Base-by-base conservation (phyloP, 2,113 vertebrate genomes). In the Nymphicus hollandicus region DNA sequence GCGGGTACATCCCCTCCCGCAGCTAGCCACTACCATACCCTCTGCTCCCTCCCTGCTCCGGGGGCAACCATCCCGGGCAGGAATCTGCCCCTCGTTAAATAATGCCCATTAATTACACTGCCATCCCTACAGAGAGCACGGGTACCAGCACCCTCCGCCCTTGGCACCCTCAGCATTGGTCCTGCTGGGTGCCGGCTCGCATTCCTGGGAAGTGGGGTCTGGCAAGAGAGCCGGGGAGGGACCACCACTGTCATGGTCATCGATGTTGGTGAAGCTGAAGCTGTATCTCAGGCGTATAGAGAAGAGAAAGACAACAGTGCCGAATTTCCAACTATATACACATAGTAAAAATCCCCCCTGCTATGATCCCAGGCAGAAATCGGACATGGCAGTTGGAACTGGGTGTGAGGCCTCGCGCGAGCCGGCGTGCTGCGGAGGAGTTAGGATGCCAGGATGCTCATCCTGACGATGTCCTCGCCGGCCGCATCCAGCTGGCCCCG, bases 401-500 rank as follows among this genome's bases (percentile, higher is more conserved):
- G 95, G 97, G 97, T 93, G 22, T 80, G 97, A 97, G 97, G 94
- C 91, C 93, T 89, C 71, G 5, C 5, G 2, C 56, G 25, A 69
- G 68, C 70, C 41, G 27, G 93, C 33, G 18, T 1, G n/a, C 37
- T 39, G 2, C 31, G 69, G 86, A 72, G 76, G 58, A 96, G 74
- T 98, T 99, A 99, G 83, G 99, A 99, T 5, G 99, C 99, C 96
- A 99, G 97, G 63, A 99, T 99, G 74, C 99, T 99, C 98, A 99
- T 98, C 96, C 99, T 98, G 95, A 99, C 98, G 92, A 99, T 98
- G 94, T 99, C 99, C 97, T 99, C 99, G 24, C 98, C 97, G 86
- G 98, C 98, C 52, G 98, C 89, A 73, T 99, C 99, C 98, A 99
- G 97, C 96, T 98, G 98, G 5, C 97, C 96, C 88, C 98, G 97